phyloP scores from a whole-genome alignment of 2,888 invertebrate species.

The Drosophila dives region DNA sequence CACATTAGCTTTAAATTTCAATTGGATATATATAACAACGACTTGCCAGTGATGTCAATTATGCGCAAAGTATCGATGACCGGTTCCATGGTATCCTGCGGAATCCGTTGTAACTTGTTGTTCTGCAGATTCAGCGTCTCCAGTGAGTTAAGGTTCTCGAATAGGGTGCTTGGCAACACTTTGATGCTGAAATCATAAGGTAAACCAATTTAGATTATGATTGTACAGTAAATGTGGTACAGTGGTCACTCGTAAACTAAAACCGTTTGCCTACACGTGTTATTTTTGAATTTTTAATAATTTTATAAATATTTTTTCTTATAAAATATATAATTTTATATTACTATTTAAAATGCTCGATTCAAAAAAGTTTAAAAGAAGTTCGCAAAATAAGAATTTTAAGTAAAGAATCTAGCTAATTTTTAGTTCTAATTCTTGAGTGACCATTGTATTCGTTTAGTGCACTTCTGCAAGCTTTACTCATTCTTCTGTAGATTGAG shows the following conservation, averaged over 20 bases:
- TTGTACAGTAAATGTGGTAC: background rate
- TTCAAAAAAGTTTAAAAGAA: background rate
- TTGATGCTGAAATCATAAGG: slow-evolving; percentile 88
- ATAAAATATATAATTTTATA: background rate
- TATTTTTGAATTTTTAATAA: background rate
- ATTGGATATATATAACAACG: slow-evolving; percentile 10
- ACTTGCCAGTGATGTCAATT: slow-evolving; percentile 94
- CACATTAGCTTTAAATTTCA: background rate
- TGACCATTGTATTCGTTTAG: slow-evolving; percentile 7
- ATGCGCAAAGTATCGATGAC: slow-evolving; percentile 94
- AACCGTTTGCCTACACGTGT: background rate
- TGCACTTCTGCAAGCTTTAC: slow-evolving; percentile 86
- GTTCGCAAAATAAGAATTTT: background rate
- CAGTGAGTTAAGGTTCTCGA: slow-evolving; percentile 95
- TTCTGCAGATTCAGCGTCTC: slow-evolving; percentile 95
- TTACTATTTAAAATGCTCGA: background rate
- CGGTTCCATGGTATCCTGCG: slow-evolving; percentile 95
- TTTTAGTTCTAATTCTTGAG: background rate
- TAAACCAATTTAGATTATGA: slow-evolving; percentile 1
- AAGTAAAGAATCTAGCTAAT: background rate
- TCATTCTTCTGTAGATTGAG: slow-evolving; percentile 95
- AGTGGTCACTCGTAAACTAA: background rate
- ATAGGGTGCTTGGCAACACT: slow-evolving; percentile 92
- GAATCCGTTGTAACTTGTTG: slow-evolving; percentile 92
- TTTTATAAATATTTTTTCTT: background rate